Evolutionary conservation across 2,888 invertebrate species (phyloP), one percentile per base, ranked within the genome.

Genomic region (Steinernema hermaphroditum): DNA sequence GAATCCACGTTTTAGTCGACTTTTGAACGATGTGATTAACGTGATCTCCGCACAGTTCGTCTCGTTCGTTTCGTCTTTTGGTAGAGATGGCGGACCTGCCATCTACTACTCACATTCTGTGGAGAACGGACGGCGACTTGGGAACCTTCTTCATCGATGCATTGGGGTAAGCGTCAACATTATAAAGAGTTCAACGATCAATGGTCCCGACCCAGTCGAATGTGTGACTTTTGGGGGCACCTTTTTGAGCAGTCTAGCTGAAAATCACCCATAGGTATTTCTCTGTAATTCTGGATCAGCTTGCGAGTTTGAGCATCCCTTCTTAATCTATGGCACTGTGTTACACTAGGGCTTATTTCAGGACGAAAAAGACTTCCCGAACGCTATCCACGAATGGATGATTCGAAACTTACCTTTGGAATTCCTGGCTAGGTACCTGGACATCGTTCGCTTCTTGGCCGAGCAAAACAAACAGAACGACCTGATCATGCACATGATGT

Each of bases 361-460:
- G 62, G 62, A 62, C 34, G 62, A 62, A 32, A 29, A 62, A 19
- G 34, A 62, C 32, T 62, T 62, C 32, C 62, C 62, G 2, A 62
- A 62, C 19, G 32, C 16, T 16, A 62, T 32, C 62, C 62, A 62
- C 62, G 62, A 62, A 34, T 62, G 62, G 62, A 62, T 62, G 62
- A 62, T 62, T 2, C 62, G 62, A 1, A 29, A 62, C 34, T 32
- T 62, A 12, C 62, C 62, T 14, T 14, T 62, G 12, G 62, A 62
- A n/a, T 27, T 29, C 62, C 62, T 62, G 32, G 62, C 62, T 29
- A 22, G 62, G 27, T 62, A 62, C 62, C 32, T 62, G 27, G 62
- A 62, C 62, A 9, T 62, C 1, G 62, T 62, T 29, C 62, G 62
- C 29, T 62, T 62, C 62, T 27, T 62, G 27, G 62, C 62, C 32